phyloP scores from a whole-genome alignment of 2,888 invertebrate species.

The Frankliniella intonsa region DNA sequence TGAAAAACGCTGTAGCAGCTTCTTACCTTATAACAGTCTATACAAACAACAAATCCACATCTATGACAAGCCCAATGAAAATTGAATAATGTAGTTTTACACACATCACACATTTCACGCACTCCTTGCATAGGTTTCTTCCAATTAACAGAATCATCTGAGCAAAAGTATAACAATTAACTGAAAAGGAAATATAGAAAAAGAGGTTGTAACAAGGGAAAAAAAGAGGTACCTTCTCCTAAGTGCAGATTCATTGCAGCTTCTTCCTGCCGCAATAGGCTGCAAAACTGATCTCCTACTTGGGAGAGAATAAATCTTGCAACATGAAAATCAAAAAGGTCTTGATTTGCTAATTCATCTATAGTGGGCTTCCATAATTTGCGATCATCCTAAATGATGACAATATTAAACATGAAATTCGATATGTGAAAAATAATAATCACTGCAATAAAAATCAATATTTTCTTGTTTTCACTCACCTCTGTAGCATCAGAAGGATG shows the following conservation, averaged over 20 bases:
- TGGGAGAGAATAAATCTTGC: constrained; percentile 79
- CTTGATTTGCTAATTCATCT: constrained; percentile 43
- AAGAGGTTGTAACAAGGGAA: too few relatives aligned
- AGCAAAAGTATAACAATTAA: background rate
- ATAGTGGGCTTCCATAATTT: constrained; percentile 77
- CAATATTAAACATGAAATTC: background rate
- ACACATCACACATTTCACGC: constrained; percentile 94
- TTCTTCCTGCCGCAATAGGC: constrained; percentile 82
- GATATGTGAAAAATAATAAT: constrained; percentile 9
- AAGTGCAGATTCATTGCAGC: constrained; percentile 73
- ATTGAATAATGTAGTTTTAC: constrained; percentile 93
- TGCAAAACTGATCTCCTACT: constrained; percentile 92
- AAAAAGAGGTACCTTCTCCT: constrained; percentile 57
- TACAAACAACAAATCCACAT: constrained; percentile 92
- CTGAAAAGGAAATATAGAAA: background rate
- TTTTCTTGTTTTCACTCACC: constrained; percentile 44
- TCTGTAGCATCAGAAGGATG: constrained; percentile 60
- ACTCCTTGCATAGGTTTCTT: constrained; percentile 91
- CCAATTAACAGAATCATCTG: constrained; percentile 63
- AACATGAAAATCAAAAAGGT: constrained; percentile 70
- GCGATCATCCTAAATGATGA: constrained; percentile 62
- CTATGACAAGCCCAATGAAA: constrained; percentile 95
- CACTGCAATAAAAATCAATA: background rate
- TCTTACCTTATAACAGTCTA: constrained; percentile 86
- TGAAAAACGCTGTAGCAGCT: background rate